Conservation (phyloP, 2,888 invertebrate species). For the Drosophila paucipuncta region DNA sequence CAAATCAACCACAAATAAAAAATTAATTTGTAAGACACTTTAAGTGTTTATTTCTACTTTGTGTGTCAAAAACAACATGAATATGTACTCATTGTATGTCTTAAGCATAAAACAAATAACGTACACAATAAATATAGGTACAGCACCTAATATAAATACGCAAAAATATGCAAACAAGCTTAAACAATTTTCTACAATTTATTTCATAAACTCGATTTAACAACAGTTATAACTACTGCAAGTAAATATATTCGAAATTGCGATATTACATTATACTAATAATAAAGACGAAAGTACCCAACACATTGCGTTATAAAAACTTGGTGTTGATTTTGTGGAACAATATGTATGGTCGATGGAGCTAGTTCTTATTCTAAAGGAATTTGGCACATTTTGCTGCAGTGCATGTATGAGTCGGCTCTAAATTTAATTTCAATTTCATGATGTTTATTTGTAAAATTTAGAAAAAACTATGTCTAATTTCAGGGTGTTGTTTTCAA, state of each 20-base stretch:
- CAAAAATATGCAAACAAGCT: slow-evolving; percentile 67
- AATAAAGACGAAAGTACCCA: slow-evolving; percentile 46
- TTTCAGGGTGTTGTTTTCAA: too few species aligned
- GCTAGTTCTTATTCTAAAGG: not conserved
- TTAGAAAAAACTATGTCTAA: too few species aligned
- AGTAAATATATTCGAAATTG: not conserved
- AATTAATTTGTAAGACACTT: slow-evolving; percentile 65
- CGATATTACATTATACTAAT: slow-evolving; percentile 14
- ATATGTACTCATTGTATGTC: slow-evolving; percentile 23
- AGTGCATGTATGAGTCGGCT: not conserved
- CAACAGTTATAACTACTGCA: slow-evolving; percentile 39
- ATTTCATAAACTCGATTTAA: slow-evolving; percentile 64
- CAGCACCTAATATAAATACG: slow-evolving; percentile 33
- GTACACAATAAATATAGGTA: slow-evolving; percentile 35
- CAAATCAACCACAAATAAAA: slow-evolving; percentile 70
- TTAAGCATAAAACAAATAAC: slow-evolving; percentile 25
- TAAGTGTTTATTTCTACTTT: slow-evolving; percentile 67
- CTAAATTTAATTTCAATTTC: too few species aligned
- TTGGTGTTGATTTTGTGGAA: not conserved
- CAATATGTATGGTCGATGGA: not conserved
- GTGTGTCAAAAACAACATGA: slow-evolving; percentile 35
- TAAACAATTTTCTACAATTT: slow-evolving; percentile 70
- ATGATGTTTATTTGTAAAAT: too few species aligned
- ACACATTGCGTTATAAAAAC: not conserved
- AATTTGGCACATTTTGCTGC: not conserved